These are phyloP conservation scores for Bradynema listronoti DNA, from an alignment of 1,140 invertebrate genomes.

Conservation along the genomic window DNA sequence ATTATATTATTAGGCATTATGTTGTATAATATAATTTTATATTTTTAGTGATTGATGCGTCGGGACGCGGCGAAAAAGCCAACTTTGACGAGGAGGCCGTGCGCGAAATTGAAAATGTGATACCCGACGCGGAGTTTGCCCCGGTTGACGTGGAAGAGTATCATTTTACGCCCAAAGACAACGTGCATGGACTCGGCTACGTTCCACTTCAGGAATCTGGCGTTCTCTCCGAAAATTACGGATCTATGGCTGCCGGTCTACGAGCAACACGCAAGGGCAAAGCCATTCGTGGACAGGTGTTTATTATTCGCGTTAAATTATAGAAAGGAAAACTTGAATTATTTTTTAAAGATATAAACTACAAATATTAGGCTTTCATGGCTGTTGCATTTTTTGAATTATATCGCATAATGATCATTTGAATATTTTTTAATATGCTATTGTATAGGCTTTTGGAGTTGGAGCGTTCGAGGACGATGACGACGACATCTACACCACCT, in stretches of 20 bases:
- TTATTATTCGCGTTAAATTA: background rate
- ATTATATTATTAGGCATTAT: no score
- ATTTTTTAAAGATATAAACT: no score
- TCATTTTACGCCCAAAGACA: constrained; percentile 69
- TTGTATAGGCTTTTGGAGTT: constrained; percentile 89
- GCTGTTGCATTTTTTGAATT: no score
- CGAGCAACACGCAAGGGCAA: constrained; percentile 66
- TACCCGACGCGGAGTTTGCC: constrained; percentile 66
- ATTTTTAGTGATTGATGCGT: constrained; percentile 33
- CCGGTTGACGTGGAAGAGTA: constrained; percentile 74
- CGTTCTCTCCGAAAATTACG: constrained; percentile 62
- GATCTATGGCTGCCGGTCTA: constrained; percentile 43
- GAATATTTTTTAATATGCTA: no score
- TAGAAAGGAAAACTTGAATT: no score
- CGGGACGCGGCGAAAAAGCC: constrained; percentile 25
- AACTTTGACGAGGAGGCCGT: constrained; percentile 60
- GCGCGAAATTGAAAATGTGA: constrained; percentile 59
- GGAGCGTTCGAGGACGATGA: constrained; percentile 87
- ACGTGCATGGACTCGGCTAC: constrained; percentile 72
- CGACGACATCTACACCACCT: constrained; percentile 79
- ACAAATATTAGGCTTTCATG: no score
- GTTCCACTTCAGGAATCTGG: constrained; percentile 27
- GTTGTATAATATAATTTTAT: no score
- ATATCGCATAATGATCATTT: no score
- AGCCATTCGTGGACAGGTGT: constrained; percentile 70